A percentile compares a stretch with the other conserved stretches of the same genome.
phyloP scores from a whole-genome alignment of 2,888 invertebrate species.

The Malachius bipustulatus region DNA sequence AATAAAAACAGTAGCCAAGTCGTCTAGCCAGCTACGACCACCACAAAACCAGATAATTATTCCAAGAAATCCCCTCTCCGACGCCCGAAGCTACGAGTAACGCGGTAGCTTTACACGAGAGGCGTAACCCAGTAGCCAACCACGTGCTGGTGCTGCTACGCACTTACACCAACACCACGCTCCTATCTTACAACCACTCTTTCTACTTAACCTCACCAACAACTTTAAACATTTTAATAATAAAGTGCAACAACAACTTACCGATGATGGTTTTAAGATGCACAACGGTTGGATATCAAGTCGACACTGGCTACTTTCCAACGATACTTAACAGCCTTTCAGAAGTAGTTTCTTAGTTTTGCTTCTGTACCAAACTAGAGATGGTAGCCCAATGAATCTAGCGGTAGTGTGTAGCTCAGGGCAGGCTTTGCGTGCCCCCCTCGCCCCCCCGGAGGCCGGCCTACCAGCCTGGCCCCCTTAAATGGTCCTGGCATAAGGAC shows the following conservation, averaged over 20 bases:
- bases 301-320: no score
- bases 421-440: constrained; percentile 30
- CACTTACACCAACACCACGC: no score
- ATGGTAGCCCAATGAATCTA: constrained; percentile 38
- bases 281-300: no score
- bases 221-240: no score
- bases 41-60: no score
- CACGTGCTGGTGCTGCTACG: no score
- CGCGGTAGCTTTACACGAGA: constrained; percentile 23
- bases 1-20: no score
- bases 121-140: constrained; percentile 14
- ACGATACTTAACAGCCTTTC: constrained; percentile 15
- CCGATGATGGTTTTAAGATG: no score
- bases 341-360: constrained; percentile 28
- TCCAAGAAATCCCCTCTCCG: constrained; percentile 8
- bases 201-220: no score
- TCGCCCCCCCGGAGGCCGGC: constrained; percentile 29
- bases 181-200: no score
- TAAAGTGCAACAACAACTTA: no score
- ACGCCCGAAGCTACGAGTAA: constrained; percentile 19
- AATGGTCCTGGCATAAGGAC: constrained; percentile 27
- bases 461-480: constrained; percentile 31
- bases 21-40: no score
- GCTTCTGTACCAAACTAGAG: constrained; percentile 38
- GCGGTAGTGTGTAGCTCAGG: constrained; percentile 37